Conservation (phyloP, 2,113 vertebrate species). For the Sinocyclocheilus anophthalmus region DNA sequence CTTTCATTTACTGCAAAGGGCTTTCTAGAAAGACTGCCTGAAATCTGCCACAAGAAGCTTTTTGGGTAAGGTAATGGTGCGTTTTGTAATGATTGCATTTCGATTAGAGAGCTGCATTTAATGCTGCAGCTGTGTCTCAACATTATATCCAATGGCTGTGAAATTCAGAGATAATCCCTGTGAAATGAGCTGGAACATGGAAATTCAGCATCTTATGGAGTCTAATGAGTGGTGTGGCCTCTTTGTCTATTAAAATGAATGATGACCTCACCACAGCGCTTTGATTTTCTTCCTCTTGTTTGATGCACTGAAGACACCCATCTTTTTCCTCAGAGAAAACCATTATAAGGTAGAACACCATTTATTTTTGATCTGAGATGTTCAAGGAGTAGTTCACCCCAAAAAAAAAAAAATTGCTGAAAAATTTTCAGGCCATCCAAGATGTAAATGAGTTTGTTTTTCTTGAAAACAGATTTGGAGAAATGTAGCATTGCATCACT, state of each 20-base stretch:
- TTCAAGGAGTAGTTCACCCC: not conserved
- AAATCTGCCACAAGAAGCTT: slow-evolving; percentile 10
- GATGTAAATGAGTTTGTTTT: not conserved
- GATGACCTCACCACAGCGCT: slow-evolving; percentile 39
- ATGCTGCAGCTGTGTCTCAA: slow-evolving; percentile 37
- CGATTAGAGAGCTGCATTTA: slow-evolving; percentile 28
- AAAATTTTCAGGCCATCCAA: not conserved
- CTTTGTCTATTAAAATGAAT: slow-evolving; percentile 40
- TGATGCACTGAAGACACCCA: not conserved
- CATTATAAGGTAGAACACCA: not conserved
- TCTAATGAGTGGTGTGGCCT: slow-evolving; percentile 39
- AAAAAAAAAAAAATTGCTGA: not conserved
- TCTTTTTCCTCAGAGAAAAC: not conserved
- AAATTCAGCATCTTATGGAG: slow-evolving; percentile 26
- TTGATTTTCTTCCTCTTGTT: slow-evolving; percentile 39
- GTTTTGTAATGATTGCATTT: slow-evolving; percentile 40
- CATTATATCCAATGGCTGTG: slow-evolving; percentile 28
- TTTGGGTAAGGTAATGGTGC: slow-evolving; percentile 31
- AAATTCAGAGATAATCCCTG: slow-evolving; percentile 27
- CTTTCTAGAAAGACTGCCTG: not conserved
- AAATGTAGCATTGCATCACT: not conserved
- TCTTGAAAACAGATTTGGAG: not conserved
- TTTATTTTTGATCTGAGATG: not conserved
- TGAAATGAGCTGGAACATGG: slow-evolving; percentile 45
- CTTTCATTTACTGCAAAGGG: slow-evolving; percentile 16